phyloP scores from a whole-genome alignment of 2,888 invertebrate genomes.

The Autographa gamma region DNA sequence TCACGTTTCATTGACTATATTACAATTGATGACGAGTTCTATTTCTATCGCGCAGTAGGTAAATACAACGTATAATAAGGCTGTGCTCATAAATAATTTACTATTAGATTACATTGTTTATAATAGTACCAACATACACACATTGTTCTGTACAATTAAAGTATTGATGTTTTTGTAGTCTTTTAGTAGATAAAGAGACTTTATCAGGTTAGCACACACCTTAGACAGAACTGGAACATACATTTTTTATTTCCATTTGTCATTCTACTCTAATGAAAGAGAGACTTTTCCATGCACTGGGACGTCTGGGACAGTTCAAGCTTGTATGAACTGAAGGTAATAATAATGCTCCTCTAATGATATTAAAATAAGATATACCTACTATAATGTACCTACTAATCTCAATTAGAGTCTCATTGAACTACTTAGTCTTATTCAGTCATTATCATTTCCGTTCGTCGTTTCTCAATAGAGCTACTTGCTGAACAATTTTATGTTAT shows the following conservation, averaged over 20 bases:
- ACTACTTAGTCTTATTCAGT: not conserved
- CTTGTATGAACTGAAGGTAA: too few relatives aligned
- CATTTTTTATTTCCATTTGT: too few relatives aligned
- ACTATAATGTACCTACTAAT: not conserved
- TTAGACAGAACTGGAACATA: too few relatives aligned
- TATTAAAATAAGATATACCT: not conserved
- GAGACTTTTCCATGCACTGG: too few relatives aligned
- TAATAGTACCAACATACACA: not conserved
- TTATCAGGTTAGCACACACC: too few relatives aligned
- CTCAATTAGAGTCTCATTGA: not conserved
- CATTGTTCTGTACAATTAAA: too few relatives aligned
- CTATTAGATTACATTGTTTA: not conserved
- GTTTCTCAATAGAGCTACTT: not conserved
- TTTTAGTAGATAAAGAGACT: too few relatives aligned
- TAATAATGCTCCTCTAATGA: not conserved
- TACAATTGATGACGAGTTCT: constrained; percentile 4
- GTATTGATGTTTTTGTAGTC: too few relatives aligned
- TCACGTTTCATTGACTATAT: constrained; percentile 3
- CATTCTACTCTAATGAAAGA: too few relatives aligned
- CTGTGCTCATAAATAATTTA: not conserved
- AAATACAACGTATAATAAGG: not conserved
- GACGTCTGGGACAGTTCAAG: too few relatives aligned
- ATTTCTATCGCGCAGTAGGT: not conserved
- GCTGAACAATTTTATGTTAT: constrained; percentile 2
- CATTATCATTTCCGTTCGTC: constrained; percentile 4